Percentiles rank a stretch among this genome's conserved stretches.
Evolutionary conservation across 2,888 invertebrate species (phyloP).

Genomic region (Orthosia gracilis): DNA sequence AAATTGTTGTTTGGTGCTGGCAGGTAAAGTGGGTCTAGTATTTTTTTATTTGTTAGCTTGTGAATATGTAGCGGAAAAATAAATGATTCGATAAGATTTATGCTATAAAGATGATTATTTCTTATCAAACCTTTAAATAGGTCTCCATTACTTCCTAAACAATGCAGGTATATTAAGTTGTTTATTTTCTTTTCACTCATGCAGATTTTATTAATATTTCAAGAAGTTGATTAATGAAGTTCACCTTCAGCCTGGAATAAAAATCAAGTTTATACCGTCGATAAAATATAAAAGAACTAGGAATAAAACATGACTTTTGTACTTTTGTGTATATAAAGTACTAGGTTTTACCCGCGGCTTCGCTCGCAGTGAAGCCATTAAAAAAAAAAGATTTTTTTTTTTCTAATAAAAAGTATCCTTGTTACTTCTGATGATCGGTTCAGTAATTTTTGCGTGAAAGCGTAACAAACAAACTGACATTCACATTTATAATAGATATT

Average conservation of each 20-base stretch:
- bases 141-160: background rate
- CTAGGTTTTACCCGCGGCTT: no score
- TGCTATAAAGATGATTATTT: conserved; percentile 2
- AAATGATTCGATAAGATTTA: background rate
- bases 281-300: no score
- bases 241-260: background rate
- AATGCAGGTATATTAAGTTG: background rate
- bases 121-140: background rate
- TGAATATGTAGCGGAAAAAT: background rate
- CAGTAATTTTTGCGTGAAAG: no score
- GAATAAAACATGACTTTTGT: no score
- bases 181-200: background rate
- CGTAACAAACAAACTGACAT: no score
- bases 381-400: no score
- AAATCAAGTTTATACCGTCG: background rate
- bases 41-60: conserved; percentile 17
- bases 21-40: conserved; percentile 34
- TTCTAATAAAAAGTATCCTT: no score
- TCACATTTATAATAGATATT: no score
- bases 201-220: background rate
- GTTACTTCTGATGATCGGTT: no score
- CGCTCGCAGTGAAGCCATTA: no score
- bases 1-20: conserved; percentile 23
- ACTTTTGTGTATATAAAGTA: no score
- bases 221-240: background rate